Evolutionary conservation across 2,797 vertebrate species (phyloP), one percentile per base, ranked within the genome.

Genomic region (Spinibarbus caldwelli): DNA sequence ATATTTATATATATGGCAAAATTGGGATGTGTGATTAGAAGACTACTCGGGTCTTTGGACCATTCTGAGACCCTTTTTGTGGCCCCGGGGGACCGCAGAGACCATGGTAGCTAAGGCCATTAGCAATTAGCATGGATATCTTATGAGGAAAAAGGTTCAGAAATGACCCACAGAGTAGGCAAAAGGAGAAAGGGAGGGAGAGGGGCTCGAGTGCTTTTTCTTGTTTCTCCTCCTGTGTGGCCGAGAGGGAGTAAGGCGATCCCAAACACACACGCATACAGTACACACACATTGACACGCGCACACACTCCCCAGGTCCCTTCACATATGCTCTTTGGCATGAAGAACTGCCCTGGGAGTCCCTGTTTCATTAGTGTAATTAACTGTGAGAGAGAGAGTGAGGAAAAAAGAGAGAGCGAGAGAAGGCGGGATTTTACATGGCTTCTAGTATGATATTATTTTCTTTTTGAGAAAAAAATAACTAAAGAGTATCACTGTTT

Each of bases 351-450:
- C 87, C 89, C 89, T 84, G 87, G 88, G 93, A 95, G 93, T 71
- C 88, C 94, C 94, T 95, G 95, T 97, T 97, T 97, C 96, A 96
- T 96, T 97, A 96, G 96, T 86, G 96, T 97, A 97, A 98, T 98
- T 98, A 98, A 97, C 96, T 95, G 95, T 95, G 94, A 95, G 94
- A 95, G 88, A 94, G 93, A 94, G 95, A 87, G 88, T 80, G 38
- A 38, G 94, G 90, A 89, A 91, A 38, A 26, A 26, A 76, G 78
- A 78, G 66, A 52, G 73, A 52, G 43, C 19, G 93, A 94, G 93
- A 95, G 94, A 92, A 43, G 59, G 26, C 5, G 11, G n/a, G 59
- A 66, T 17, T 66, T 82, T 34, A 38, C 8, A 38, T 66, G 17
- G 34, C 26, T 45, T 82, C 12, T 64, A 14, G 34, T 47, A 31